These are phyloP conservation scores for Pterocles burchelli DNA, from an alignment of 2,113 vertebrate genomes.

Conservation along the genomic window DNA sequence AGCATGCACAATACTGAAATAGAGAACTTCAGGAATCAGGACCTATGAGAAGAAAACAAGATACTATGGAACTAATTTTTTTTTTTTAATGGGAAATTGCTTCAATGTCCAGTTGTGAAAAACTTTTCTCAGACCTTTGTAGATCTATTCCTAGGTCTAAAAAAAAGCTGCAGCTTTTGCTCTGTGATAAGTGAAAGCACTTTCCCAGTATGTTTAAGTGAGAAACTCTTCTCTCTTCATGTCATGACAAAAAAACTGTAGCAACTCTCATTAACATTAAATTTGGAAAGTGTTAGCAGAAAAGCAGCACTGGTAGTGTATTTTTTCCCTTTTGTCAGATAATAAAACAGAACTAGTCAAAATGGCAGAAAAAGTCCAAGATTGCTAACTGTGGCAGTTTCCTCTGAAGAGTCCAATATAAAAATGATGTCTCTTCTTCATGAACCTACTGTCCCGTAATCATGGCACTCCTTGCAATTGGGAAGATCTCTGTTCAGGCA, in stretches of 20 bases:
- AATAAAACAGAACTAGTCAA: not conserved
- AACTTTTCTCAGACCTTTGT: not conserved
- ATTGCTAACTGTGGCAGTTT: not conserved
- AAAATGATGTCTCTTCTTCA: not conserved
- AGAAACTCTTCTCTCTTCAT: conserved; percentile 6
- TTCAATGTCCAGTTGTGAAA: not conserved
- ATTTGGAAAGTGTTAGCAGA: conserved; percentile 24
- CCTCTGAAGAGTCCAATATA: not conserved
- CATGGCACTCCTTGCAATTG: not conserved
- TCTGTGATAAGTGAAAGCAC: not conserved
- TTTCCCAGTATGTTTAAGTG: not conserved
- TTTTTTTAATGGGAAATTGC: not conserved
- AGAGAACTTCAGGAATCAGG: not conserved
- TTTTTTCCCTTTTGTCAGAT: not conserved
- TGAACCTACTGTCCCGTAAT: not conserved
- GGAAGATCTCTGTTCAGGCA: not conserved
- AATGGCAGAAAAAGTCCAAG: not conserved
- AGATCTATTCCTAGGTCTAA: not conserved
- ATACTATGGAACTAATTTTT: not conserved
- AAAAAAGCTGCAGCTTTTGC: not conserved
- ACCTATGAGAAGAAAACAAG: not conserved
- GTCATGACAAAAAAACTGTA: conserved; percentile 8
- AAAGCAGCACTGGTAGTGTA: not conserved
- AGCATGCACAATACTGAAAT: not conserved
- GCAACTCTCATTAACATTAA: conserved; percentile 14